Evolutionary conservation across 2,113 vertebrate genomes (phyloP).

Genomic region (Vulpes ferrilata): DNA sequence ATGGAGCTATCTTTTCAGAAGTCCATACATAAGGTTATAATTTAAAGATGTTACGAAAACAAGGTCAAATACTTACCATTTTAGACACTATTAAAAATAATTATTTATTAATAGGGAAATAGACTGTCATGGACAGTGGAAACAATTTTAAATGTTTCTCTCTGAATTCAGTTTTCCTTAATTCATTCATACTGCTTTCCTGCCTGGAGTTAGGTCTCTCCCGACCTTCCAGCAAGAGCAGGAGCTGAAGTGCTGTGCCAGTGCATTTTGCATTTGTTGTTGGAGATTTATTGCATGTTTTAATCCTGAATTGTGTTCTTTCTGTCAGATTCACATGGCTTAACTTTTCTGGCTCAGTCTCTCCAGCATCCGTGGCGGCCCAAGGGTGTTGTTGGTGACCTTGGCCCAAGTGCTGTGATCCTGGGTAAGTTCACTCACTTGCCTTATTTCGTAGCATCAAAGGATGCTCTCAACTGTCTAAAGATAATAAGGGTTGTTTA

Average conservation of each 20-base stretch:
- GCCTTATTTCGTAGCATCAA: background rate
- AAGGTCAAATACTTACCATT: background rate
- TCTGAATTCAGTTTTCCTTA: background rate
- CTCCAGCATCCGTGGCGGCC: background rate
- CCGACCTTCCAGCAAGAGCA: background rate
- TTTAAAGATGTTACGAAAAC: background rate
- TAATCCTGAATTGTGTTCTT: conserved; percentile 20
- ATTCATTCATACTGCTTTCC: background rate
- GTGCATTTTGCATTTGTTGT: background rate
- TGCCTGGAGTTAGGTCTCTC: background rate
- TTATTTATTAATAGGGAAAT: background rate
- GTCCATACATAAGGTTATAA: background rate
- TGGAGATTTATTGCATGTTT: conserved; percentile 11
- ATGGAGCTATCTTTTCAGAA: background rate
- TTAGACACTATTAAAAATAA: background rate
- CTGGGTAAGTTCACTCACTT: conserved; percentile 28
- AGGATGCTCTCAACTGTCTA: background rate
- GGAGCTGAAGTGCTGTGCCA: background rate
- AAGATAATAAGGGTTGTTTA: background rate
- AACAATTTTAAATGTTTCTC: background rate
- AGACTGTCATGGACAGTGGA: fast-evolving
- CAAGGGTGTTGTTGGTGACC: background rate
- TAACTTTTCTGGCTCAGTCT: conserved; percentile 63
- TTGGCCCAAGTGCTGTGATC: background rate
- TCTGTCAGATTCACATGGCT: conserved; percentile 33